phyloP scores from a whole-genome alignment of 2,797 vertebrate genomes.

The Acanthornis magna region DNA sequence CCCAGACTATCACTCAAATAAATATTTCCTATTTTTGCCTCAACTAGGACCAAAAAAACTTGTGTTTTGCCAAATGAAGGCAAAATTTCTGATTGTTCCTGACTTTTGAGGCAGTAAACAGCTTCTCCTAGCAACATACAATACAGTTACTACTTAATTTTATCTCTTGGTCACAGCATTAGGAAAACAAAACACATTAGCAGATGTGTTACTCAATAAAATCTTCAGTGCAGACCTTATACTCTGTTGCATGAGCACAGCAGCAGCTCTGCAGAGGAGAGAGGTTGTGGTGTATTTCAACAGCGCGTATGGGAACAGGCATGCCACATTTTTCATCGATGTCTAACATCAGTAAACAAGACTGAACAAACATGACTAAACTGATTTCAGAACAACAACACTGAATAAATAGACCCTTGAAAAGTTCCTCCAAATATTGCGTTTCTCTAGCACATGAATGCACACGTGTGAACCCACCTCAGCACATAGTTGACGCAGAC shows the following conservation, averaged over 20 bases:
- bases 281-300: neutral
- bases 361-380: slow-evolving; percentile 26
- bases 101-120: neutral
- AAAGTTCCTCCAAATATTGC: neutral
- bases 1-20: slow-evolving; percentile 31
- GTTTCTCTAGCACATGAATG: neutral
- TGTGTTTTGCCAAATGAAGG: neutral
- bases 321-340: neutral
- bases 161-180: neutral
- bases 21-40: slow-evolving; percentile 33
- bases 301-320: neutral
- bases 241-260: neutral
- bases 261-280: neutral
- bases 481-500: slow-evolving; percentile 96
- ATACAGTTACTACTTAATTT: neutral
- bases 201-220: neutral
- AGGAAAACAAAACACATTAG: neutral
- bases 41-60: neutral
- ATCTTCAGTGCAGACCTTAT: neutral
- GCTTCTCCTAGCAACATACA: slow-evolving; percentile 7
- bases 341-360: slow-evolving; percentile 49
- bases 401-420: slow-evolving; percentile 12
- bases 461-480: slow-evolving; percentile 77
- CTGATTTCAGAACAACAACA: neutral
- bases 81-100: neutral